Evolutionary conservation across 2,888 invertebrate genomes (phyloP).

Genomic region (Ischnus inquisitorius): DNA sequence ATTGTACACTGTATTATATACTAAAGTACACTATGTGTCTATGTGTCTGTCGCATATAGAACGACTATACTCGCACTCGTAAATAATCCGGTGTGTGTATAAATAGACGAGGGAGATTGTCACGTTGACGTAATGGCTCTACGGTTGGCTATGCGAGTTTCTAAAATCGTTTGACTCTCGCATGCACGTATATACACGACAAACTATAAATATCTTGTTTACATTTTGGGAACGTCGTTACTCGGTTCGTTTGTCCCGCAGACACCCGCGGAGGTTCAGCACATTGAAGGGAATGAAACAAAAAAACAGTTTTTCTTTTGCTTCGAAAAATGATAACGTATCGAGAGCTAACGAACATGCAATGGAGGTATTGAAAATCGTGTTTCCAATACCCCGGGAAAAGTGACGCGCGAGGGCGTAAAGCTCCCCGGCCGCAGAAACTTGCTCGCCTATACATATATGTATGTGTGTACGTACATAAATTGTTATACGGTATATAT

Average conservation of each 20-base stretch:
- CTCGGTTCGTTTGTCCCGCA: background rate
- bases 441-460: background rate
- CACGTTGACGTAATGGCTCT: constrained; percentile 66
- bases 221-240: background rate
- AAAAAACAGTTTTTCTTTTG: too few relatives aligned
- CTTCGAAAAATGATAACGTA: background rate
- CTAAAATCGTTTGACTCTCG: constrained; percentile 39
- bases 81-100: constrained; percentile 47
- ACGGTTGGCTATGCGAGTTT: constrained; percentile 32
- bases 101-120: constrained; percentile 58
- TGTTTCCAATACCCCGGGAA: background rate
- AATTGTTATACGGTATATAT: background rate
- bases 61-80: background rate
- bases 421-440: background rate
- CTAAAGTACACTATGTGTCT: too few relatives aligned
- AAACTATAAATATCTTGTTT: background rate
- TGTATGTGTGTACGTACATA: background rate
- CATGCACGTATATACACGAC: background rate
- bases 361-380: background rate
- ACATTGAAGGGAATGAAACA: too few relatives aligned
- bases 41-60: background rate
- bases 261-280: too few relatives aligned
- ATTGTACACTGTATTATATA: too few relatives aligned
- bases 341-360: background rate
- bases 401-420: background rate